Conservation (phyloP, 2,888 invertebrate genomes). For the Epistrophe grossulariae region DNA sequence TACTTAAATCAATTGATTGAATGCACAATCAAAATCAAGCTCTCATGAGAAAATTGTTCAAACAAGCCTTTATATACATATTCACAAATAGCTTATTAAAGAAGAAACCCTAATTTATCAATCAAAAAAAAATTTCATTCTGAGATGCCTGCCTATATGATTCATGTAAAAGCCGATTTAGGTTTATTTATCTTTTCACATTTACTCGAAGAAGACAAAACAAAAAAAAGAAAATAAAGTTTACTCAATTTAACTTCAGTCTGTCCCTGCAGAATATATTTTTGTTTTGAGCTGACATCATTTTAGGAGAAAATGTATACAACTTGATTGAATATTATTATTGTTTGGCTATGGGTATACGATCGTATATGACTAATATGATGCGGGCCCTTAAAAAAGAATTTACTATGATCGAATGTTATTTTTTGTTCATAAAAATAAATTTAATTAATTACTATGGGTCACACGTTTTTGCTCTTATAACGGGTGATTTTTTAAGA, state of each 20-base stretch:
- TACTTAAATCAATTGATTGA: no score
- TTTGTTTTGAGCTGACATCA: conserved; percentile 52
- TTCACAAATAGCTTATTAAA: no score
- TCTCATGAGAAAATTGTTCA: no score
- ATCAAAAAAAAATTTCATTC: conserved; percentile 8
- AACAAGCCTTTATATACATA: no score
- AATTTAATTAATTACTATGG: neutral
- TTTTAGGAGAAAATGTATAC: conserved; percentile 38
- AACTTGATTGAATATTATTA: conserved; percentile 54
- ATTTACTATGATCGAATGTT: neutral
- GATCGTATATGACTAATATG: conserved; percentile 1
- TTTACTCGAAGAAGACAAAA: neutral
- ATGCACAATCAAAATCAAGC: no score
- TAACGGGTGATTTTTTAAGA: no score
- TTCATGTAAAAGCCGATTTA: neutral
- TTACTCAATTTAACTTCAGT: neutral
- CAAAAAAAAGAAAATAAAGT: neutral
- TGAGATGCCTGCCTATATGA: neutral
- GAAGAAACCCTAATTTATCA: conserved; percentile 6
- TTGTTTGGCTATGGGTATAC: neutral
- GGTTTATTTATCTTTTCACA: neutral
- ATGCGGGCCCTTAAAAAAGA: conserved; percentile 42
- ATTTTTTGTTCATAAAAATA: neutral
- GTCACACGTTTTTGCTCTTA: neutral
- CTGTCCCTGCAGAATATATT: neutral